phyloP scores from a whole-genome alignment of 1,140 invertebrate species.

The Ladona fulva region DNA sequence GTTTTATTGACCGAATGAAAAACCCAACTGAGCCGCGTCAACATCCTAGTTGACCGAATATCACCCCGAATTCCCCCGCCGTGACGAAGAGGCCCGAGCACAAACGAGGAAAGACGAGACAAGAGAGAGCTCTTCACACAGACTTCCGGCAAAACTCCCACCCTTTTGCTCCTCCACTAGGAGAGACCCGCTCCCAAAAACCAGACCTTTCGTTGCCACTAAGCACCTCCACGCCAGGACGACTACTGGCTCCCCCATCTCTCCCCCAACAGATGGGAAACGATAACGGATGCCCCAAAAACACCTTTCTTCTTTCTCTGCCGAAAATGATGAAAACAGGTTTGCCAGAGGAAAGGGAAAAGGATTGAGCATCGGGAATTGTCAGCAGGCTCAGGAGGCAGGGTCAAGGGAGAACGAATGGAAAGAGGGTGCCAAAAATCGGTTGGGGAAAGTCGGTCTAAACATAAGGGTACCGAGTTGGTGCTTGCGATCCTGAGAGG shows the following conservation, averaged over 20 bases:
- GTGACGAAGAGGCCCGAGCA: background rate
- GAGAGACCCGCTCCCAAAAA: no score
- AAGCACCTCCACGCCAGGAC: background rate
- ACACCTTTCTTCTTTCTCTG: constrained; percentile 5
- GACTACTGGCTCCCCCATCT: background rate
- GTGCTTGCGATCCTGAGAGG: no score
- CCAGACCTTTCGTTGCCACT: background rate
- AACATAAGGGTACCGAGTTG: background rate
- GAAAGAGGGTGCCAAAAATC: background rate
- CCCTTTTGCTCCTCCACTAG: no score
- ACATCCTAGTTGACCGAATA: no score
- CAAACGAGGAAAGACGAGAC: background rate
- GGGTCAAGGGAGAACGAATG: background rate
- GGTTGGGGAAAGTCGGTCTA: background rate
- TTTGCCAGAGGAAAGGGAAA: background rate
- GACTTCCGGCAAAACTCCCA: background rate
- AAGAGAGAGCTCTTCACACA: background rate
- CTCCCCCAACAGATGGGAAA: background rate
- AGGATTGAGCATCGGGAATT: background rate
- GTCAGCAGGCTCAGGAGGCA: background rate
- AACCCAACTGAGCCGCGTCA: no score
- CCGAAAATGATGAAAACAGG: background rate
- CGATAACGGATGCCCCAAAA: background rate
- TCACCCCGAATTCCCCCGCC: no score
- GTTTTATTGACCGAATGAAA: no score